Evolutionary conservation across 1,140 invertebrate species (phyloP), one percentile per base, ranked within the genome.

Genomic region (Macrosteles quadrilineatus): DNA sequence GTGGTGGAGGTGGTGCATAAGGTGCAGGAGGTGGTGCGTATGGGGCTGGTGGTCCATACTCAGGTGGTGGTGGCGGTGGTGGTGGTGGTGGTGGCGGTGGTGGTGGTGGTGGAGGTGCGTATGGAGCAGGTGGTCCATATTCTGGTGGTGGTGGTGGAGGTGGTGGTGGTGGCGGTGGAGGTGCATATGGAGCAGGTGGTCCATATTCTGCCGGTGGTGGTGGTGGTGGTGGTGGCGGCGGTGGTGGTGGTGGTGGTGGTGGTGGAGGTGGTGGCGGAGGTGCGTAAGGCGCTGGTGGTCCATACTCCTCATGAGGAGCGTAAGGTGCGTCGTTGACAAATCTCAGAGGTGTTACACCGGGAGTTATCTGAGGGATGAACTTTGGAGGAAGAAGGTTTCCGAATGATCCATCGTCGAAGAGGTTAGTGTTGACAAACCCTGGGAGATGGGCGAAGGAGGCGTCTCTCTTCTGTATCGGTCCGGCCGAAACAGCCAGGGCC

Each of bases 31-130:
- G 4, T 6, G 32, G 32, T 36, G 32, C 32, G 14, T 36, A 36
- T 6, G 32, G 32, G 14, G 32, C 32, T 36, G 55, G 55, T 23
- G 55, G 55, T 29, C 55, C 55, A n/a, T 59, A 59, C 25, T 59
- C 55, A 1, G 1, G 27, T 40, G 68, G 23, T 40, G 68, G 43
- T 23, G 68, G 27, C 4, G 68, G 27, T 17, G 68, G 68, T 3
- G 57, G 68, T 25, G 57, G 68, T 31, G 68, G 68, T 31, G 68
- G 68, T 69, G 68, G 68, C 25, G 68, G 68, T 67, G 68, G 68
- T 69, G 68, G 68, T 67, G 68, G 68, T 65, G 68, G 68, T 25
- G 63, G 69, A 9, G 50, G 55, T 30, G 68, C 47, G 19, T 50
- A 53, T 9, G 68, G 68, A 40, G 68, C 45, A 11, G 68, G 68